Evolutionary conservation across 2,113 vertebrate species (phyloP).

Genomic region (Pygoscelis adeliae): DNA sequence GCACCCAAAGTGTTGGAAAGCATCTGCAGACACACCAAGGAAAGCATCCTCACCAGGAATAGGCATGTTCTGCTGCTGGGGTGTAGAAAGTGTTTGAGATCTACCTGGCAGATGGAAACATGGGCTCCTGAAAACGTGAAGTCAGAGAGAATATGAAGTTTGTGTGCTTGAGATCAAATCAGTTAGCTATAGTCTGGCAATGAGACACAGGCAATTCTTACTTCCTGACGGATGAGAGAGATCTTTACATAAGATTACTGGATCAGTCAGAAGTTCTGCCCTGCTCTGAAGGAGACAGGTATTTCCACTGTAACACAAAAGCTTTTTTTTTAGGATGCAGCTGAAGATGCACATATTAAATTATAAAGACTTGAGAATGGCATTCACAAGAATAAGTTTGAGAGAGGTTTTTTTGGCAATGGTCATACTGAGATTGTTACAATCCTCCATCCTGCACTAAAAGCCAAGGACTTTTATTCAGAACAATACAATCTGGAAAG

Average conservation of each 20-base stretch:
- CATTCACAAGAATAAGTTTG: not conserved
- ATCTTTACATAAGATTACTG: not conserved
- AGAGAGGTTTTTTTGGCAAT: rapidly evolving
- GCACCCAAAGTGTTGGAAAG: not conserved
- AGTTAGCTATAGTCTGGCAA: not conserved
- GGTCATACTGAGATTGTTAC: not conserved
- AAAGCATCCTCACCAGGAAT: not conserved
- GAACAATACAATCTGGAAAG: not conserved
- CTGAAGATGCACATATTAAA: not conserved
- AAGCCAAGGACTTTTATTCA: constrained; percentile 27
- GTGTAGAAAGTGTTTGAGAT: not conserved
- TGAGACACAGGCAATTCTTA: not conserved
- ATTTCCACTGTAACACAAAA: not conserved
- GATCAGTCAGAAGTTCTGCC: not conserved
- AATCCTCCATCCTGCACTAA: not conserved
- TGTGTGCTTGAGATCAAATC: not conserved
- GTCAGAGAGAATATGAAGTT: not conserved
- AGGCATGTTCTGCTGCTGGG: not conserved
- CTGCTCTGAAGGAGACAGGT: not conserved
- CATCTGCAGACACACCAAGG: not conserved
- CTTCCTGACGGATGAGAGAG: not conserved
- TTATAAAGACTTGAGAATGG: not conserved
- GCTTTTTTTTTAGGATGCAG: not conserved
- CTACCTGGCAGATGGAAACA: not conserved
- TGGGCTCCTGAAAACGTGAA: not conserved